Conservation (phyloP, 2,113 vertebrate genomes). For the Lichenostomus cassidix region DNA sequence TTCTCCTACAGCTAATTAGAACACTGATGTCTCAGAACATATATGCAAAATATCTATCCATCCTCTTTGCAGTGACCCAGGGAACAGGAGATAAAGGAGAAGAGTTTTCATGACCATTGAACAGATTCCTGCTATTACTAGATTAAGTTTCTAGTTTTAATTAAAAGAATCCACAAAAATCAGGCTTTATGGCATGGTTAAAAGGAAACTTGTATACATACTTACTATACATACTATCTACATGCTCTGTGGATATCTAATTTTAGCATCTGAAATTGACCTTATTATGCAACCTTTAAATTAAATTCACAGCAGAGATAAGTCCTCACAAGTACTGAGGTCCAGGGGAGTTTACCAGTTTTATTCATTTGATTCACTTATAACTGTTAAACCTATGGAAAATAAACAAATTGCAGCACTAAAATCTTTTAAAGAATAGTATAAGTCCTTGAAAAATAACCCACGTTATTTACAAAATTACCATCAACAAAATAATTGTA, state of each 20-base stretch:
- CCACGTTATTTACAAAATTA: not conserved
- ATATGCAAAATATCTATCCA: not conserved
- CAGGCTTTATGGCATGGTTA: not conserved
- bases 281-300: not conserved
- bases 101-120: not conserved
- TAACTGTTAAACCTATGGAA: not conserved
- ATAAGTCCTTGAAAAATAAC: not conserved
- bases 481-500: not conserved
- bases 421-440: not conserved
- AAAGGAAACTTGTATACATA: not conserved
- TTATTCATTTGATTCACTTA: not conserved
- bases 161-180: not conserved
- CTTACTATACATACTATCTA: not conserved
- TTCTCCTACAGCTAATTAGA: not conserved
- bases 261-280: not conserved
- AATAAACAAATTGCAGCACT: not conserved
- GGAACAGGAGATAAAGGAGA: not conserved
- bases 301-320: not conserved
- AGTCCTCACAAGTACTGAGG: not conserved
- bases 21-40: not conserved
- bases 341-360: not conserved
- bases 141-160: not conserved
- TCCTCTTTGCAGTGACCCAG: not conserved
- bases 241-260: not conserved
- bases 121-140: not conserved